Evolutionary conservation across 2,888 invertebrate species (phyloP), one percentile per base, ranked within the genome.

Genomic region (Cylindroiulus punctatus): DNA sequence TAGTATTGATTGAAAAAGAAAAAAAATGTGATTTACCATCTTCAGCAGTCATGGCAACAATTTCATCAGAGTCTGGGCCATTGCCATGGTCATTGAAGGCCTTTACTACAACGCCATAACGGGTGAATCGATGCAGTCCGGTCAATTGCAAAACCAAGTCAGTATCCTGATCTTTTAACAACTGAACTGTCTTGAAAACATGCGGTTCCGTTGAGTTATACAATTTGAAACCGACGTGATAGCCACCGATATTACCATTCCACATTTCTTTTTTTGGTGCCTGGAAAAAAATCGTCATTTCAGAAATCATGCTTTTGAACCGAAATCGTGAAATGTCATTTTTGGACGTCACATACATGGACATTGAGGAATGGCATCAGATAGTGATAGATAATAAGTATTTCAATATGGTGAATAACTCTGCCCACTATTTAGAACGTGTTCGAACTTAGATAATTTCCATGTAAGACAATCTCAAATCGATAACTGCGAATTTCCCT

Each of bases 231-330:
- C 91, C 91, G 40, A 92, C 90, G 88, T 91, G 91, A 88, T 91
- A 92, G 7, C 91, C 91, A 32, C 89, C 89, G 32, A 91, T 90
- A 22, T 90, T 88, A 5, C 91, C 91, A 88, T 92, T 91, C 85
- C 89, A 89, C 85, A 90, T 87, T 17, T 90, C 89, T 42, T 84
- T 86, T 81, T 83, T 84, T 12, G 86, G 86, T 1, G 86, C 65
- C 86, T 86, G 42, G 30, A 86, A 84, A 47, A 12, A 42, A 44
- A 76, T 14, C 7, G 81, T 14, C n/a, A 85, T 40, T n/a, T 85
- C 7, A 42, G n/a, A 76, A 30, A 30, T 76, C 14, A 10, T 65
- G 30, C 76, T 10, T 76, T 76, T 76, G 4, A 8, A 12, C 44
- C 44, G 4, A 14, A 14, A 14, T 10, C 7, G 44, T 1, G 8